A percentile compares a stretch with the other conserved stretches of the same genome.
These are phyloP conservation scores for Hololepta plana DNA, from an alignment of 2,888 invertebrate species.

Conservation along the genomic window DNA sequence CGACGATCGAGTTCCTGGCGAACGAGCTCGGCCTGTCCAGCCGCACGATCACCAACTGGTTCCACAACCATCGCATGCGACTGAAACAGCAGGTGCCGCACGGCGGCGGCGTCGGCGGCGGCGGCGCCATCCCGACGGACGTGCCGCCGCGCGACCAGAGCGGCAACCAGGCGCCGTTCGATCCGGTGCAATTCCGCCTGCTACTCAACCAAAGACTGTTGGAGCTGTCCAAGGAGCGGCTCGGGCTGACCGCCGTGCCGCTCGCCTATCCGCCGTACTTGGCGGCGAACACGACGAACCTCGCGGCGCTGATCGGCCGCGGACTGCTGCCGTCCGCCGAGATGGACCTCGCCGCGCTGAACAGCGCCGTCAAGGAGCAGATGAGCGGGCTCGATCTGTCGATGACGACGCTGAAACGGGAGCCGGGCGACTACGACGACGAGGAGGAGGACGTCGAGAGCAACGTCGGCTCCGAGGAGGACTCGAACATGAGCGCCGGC, in stretches of 20 bases:
- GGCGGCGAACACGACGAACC: conserved; percentile 52
- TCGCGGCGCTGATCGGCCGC: conserved; percentile 58
- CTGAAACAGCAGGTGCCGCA: conserved; percentile 77
- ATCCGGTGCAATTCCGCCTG: conserved; percentile 80
- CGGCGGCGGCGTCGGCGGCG: no score
- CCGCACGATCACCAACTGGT: conserved; percentile 98
- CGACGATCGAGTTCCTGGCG: conserved; percentile 89
- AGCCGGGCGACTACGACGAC: conserved; percentile 62
- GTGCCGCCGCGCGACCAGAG: conserved; percentile 60
- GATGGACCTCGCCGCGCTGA: conserved; percentile 32
- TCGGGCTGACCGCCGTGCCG: conserved; percentile 60
- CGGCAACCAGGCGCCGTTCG: conserved; percentile 53
- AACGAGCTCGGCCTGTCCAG: conserved; percentile 79
- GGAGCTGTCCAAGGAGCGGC: conserved; percentile 71
- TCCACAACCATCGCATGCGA: conserved; percentile 98
- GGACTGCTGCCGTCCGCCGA: conserved; percentile 42
- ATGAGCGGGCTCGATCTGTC: conserved; percentile 76
- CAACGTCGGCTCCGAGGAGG: conserved; percentile 57
- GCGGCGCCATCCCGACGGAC: conserved; percentile 34
- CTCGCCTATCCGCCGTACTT: conserved; percentile 63
- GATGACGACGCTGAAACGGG: conserved; percentile 63
- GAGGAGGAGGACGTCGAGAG: conserved; percentile 64
- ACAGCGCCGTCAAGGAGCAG: conserved; percentile 54
- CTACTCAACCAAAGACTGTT: conserved; percentile 75
- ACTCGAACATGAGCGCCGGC: conserved; percentile 29